Conservation (phyloP, 2,113 vertebrate species). For the Ranitomeya variabilis region DNA sequence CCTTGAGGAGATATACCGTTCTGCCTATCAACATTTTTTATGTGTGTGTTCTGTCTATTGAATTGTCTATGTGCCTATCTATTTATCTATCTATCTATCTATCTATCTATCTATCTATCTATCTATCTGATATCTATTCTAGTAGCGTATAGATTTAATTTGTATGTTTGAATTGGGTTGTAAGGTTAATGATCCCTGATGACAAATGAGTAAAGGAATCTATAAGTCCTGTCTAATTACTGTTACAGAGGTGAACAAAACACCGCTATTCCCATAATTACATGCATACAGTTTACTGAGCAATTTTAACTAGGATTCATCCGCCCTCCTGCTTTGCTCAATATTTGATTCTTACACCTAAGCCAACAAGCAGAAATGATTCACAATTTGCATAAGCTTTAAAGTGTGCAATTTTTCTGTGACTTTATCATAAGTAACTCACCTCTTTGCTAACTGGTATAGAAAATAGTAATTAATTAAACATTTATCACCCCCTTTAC, state of each 20-base stretch:
- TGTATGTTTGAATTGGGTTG: neutral
- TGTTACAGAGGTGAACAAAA: slow-evolving; percentile 9
- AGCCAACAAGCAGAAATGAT: neutral
- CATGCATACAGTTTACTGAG: neutral
- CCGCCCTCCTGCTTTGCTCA: neutral
- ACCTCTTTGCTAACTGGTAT: slow-evolving; percentile 7
- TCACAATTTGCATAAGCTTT: slow-evolving; percentile 7
- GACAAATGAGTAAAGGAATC: slow-evolving; percentile 20
- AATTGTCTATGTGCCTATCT: neutral
- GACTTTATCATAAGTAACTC: slow-evolving; percentile 5
- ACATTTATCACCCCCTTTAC: slow-evolving; percentile 22
- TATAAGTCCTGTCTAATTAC: slow-evolving; percentile 33
- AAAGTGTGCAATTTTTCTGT: neutral
- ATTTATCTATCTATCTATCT: slow-evolving; percentile 5
- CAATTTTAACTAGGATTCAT: neutral
- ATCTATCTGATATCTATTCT: neutral
- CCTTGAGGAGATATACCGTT: too few relatives aligned
- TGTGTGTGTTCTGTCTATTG: too few relatives aligned
- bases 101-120: neutral
- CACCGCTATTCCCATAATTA: neutral
- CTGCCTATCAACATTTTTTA: too few relatives aligned
- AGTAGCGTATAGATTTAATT: slow-evolving; percentile 31
- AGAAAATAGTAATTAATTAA: slow-evolving; percentile 40
- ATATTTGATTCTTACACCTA: neutral
- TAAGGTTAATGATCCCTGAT: slow-evolving; percentile 24